Percentiles rank a stretch among this genome's conserved stretches.
Conservation (phyloP, 2,797 vertebrate genomes). For the Pseudochromis fuscus region DNA sequence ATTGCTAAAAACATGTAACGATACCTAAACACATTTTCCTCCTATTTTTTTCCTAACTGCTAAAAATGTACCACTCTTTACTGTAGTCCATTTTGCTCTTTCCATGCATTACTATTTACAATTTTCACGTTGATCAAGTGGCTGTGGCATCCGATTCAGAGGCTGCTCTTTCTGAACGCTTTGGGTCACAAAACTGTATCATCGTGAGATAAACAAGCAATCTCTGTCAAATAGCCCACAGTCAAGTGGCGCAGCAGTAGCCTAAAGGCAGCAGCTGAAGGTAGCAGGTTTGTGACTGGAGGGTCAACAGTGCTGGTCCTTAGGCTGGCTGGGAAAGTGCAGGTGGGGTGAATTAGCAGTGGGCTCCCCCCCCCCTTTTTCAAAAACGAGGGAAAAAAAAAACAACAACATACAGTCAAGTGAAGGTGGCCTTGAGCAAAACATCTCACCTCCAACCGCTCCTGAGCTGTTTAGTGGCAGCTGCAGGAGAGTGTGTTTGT, state of each 20-base stretch:
- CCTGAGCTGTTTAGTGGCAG: slow-evolving; percentile 40
- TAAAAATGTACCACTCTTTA: too few relatives aligned
- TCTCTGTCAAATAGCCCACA: slow-evolving; percentile 23
- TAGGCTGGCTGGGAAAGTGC: slow-evolving; percentile 10
- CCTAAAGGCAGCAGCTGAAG: slow-evolving; percentile 24
- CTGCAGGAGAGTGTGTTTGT: slow-evolving; percentile 49
- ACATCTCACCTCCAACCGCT: slow-evolving; percentile 56
- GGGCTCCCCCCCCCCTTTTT: slow-evolving; percentile 8
- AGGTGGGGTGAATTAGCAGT: slow-evolving; percentile 24
- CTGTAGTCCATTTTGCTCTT: too few relatives aligned
- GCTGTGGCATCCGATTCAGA: too few relatives aligned
- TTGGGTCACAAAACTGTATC: slow-evolving; percentile 14
- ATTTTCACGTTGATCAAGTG: too few relatives aligned
- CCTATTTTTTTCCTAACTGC: too few relatives aligned
- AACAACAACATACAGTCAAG: slow-evolving; percentile 17
- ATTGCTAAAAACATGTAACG: too few relatives aligned
- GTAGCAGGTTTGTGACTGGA: slow-evolving; percentile 33
- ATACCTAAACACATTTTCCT: too few relatives aligned
- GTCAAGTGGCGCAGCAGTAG: slow-evolving; percentile 9
- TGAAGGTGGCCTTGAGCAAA: slow-evolving; percentile 71
- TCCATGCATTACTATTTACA: too few relatives aligned
- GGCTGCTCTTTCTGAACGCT: not conserved
- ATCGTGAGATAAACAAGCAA: slow-evolving; percentile 4
- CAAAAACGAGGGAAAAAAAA: not conserved
- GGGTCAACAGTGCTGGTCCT: slow-evolving; percentile 32